Evolutionary conservation across 2,888 invertebrate species (phyloP), one percentile per base, ranked within the genome.

Genomic region (Axea sp.): DNA sequence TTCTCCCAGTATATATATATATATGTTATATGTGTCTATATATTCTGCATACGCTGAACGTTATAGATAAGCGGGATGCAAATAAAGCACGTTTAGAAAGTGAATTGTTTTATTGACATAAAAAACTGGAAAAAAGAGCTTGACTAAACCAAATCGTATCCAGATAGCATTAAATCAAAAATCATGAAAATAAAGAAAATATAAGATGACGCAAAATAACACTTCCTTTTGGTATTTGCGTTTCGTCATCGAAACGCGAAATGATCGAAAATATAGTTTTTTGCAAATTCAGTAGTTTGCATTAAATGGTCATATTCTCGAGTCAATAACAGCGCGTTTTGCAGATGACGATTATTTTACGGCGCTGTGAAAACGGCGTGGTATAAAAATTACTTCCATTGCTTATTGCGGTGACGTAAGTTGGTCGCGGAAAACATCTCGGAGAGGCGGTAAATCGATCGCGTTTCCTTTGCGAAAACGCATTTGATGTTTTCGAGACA

Each of bases 401-500:
- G 51, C 41, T 51, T 53, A 64, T 64, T 24, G 53, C 53, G 43
- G 26, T 53, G 53, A 64, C 33, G 35, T 22, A 43, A 53, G 64
- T 43, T 28, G 43, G 28, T 14, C 14, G 51, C 51, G 30, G 53
- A 41, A 43, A 53, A 53, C 43, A 33, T 41, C 39, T 37, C 39
- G 31, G 47, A 55, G 45, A 39, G 43, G 14, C 37, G 55, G 39
- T 30, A 55, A 55, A 67, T 67, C 55, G 55, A 67, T 67, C 26
- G 47, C 35, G 24, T 55, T 67, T 55, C 55, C 55, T 55, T 11
- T 26, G 55, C 24, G 47, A 51, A 53, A 69, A 43, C 53, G 60
- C 53, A 69, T 60, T 53, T 69, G 59, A 60, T 69, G 60, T 60
- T 69, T 69, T 69, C 53, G 30, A 59, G 33, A 69, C 59, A 60